Conservation (phyloP, 1,140 invertebrate species). For the Drosophila cardini region DNA sequence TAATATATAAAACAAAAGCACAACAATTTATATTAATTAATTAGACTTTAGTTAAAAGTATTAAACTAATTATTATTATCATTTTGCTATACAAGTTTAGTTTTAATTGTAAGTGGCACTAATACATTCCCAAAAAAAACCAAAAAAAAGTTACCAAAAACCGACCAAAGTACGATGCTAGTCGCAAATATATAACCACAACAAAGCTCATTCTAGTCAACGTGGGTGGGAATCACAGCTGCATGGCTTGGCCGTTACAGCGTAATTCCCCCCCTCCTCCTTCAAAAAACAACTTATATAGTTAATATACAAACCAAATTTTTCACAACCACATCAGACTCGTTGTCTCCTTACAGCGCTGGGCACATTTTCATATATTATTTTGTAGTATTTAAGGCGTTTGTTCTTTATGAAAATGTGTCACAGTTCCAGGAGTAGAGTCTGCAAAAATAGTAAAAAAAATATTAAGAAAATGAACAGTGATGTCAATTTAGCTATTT, state of each 20-base stretch:
- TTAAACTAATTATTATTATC: slow-evolving; percentile 8
- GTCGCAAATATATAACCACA: slow-evolving; percentile 50
- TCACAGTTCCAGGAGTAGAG: slow-evolving; percentile 6
- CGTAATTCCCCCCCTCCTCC: background rate
- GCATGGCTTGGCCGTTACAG: slow-evolving; percentile 28
- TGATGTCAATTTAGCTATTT: slow-evolving; percentile 65
- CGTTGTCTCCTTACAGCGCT: slow-evolving; percentile 3
- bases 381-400: slow-evolving; percentile 77
- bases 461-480: slow-evolving; percentile 27
- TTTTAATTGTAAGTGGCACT: slow-evolving; percentile 52
- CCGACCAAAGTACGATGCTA: slow-evolving; percentile 59
- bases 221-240: slow-evolving; percentile 9
- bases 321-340: slow-evolving; percentile 24
- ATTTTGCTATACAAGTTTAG: slow-evolving; percentile 37
- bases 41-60: slow-evolving; percentile 45
- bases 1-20: slow-evolving; percentile 12
- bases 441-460: slow-evolving; percentile 24
- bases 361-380: slow-evolving; percentile 54
- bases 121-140: slow-evolving; percentile 50
- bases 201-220: slow-evolving; percentile 70
- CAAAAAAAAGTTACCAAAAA: slow-evolving; percentile 16
- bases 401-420: slow-evolving; percentile 61
- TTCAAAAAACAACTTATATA: slow-evolving; percentile 20
- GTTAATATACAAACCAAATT: slow-evolving; percentile 36
- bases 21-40: slow-evolving; percentile 40